These are phyloP conservation scores for Microdon myrmicae DNA, from an alignment of 2,888 invertebrate genomes.

Conservation along the genomic window DNA sequence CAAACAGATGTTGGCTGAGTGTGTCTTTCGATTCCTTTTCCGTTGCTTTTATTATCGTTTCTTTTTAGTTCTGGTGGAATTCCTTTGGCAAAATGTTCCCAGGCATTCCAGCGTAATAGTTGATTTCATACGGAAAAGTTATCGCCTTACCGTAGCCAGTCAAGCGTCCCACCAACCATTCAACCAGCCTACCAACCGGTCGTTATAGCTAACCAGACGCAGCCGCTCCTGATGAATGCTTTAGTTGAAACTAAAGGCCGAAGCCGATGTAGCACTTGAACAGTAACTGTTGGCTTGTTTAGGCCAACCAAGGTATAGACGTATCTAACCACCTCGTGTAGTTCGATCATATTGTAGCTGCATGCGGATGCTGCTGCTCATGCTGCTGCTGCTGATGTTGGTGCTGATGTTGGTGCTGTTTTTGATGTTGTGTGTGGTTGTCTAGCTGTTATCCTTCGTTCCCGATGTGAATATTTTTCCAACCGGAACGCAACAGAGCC, in stretches of 20 bases:
- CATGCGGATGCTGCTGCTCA: conserved; percentile 6
- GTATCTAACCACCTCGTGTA: conserved; percentile 42
- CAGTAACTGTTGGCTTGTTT: conserved; percentile 39
- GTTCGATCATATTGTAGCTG: conserved; percentile 35
- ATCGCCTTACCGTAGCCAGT: conserved; percentile 53
- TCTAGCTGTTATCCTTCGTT: conserved; percentile 33
- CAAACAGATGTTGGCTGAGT: conserved; percentile 39
- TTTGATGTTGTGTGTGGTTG: conserved; percentile 24
- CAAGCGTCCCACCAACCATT: conserved; percentile 27
- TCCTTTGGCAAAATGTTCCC: conserved; percentile 57
- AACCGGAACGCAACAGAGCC: conserved; percentile 8
- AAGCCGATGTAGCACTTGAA: conserved; percentile 23
- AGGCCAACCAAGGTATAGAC: conserved; percentile 25
- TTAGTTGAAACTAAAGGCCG: conserved; percentile 16
- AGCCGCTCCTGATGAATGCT: conserved; percentile 13
- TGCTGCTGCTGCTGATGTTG: conserved; percentile 1
- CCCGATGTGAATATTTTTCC: conserved; percentile 27
- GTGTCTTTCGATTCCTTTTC: conserved; percentile 27
- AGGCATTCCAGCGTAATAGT: conserved; percentile 58
- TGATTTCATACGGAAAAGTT: conserved; percentile 57
- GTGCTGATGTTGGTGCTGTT: conserved; percentile 6
- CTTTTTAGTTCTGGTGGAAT: conserved; percentile 52
- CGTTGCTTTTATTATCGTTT: conserved; percentile 18
- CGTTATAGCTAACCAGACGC: too few relatives aligned
- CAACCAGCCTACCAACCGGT: conserved; percentile 12